Conservation (phyloP, 2,888 invertebrate genomes). For the Temnothorax rugatulus region DNA sequence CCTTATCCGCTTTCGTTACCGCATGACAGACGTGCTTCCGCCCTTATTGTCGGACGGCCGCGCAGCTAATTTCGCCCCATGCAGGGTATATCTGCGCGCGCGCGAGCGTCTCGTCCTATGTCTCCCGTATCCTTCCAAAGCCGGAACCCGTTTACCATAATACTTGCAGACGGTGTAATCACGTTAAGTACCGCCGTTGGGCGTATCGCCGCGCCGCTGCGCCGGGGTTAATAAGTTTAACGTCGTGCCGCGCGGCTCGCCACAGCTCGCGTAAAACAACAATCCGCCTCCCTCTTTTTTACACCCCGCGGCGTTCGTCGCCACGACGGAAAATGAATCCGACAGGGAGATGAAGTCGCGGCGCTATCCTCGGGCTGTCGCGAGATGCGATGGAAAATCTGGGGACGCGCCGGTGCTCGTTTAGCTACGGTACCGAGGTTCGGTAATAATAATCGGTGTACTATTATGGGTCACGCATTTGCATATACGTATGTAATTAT, state of each 20-base stretch:
- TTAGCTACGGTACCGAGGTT: neutral
- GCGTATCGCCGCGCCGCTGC: neutral
- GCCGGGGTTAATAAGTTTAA: slow-evolving; percentile 36
- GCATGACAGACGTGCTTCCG: slow-evolving; percentile 50
- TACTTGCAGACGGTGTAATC: slow-evolving; percentile 56
- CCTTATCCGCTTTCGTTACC: slow-evolving; percentile 64
- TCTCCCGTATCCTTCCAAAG: neutral
- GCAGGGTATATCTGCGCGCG: slow-evolving; percentile 24
- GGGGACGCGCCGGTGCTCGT: neutral
- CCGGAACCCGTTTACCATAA: slow-evolving; percentile 42
- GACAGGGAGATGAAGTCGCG: neutral
- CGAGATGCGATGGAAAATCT: neutral
- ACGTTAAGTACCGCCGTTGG: slow-evolving; percentile 40
- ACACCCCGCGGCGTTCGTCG: neutral
- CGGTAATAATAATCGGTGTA: slow-evolving; percentile 35
- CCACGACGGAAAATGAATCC: neutral
- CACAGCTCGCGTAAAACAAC: slow-evolving; percentile 13
- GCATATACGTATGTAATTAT: slow-evolving; percentile 42
- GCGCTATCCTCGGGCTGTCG: neutral
- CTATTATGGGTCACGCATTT: neutral
- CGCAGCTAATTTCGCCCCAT: slow-evolving; percentile 54
- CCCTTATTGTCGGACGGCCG: slow-evolving; percentile 56
- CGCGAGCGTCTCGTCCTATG: neutral
- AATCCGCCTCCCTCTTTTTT: neutral
- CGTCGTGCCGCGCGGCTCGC: slow-evolving; percentile 8